Base-by-base conservation (phyloP, 2,113 vertebrate species). In the Apaloderma vittatum region DNA sequence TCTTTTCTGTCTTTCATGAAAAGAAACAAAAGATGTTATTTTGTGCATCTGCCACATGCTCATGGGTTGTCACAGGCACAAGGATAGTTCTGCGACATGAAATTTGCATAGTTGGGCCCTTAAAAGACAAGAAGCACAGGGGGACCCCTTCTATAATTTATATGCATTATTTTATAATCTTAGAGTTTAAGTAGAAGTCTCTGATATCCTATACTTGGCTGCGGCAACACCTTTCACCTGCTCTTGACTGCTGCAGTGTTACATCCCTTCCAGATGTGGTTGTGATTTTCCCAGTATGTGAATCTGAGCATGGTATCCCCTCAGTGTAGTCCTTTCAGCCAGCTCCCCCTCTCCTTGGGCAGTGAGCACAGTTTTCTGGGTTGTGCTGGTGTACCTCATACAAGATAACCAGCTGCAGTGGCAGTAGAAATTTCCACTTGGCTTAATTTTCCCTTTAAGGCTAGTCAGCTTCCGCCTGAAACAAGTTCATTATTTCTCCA, bases 391-490 rank as follows among this genome's bases (percentile, higher is more conserved):
- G 22, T 30, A 36, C 59, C 24, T 85, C 67, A 14, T 37, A 32
- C 40, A 29, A 20, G 20, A 19, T 29, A 75, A 73, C n/a, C 72
- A 75, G 85, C 62, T 68, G 52, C 40, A 54, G 40, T 43, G 58
- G 29, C 55, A 85, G 29, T 73, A 54, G 85, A 87, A 72, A 66
- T 90, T 83, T 93, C 82, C 51, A 37, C 52, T 87, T 29, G 43
- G 58, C 49, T 91, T 71, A 43, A 63, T 90, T 93, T 83, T 88
- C 46, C 17, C 57, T 77, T 84, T 54, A 67, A 77, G 59, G 7
- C 48, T 76, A 62, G 34, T 59, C 68, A 91, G 8, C 67, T 73
- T 86, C 94, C 48, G 61, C 83, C 66, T 79, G 90, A 87, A 96
- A 54, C 29, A 59, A 72, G 36, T 83, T 89, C 66, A 48, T 82